Conservation (phyloP, 2,797 vertebrate species). For the Microcaecilia unicolor region DNA sequence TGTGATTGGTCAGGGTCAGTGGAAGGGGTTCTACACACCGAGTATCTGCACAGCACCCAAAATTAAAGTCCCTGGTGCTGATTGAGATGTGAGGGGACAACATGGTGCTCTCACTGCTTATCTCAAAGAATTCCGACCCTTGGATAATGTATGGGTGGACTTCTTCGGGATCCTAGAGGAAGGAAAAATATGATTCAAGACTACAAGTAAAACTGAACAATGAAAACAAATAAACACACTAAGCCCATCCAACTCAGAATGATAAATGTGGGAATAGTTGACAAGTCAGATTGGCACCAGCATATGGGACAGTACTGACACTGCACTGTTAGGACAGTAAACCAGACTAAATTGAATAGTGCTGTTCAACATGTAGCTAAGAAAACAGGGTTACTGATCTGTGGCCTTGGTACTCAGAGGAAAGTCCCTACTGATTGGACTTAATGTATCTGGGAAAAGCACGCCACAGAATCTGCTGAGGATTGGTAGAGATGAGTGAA, state of each 20-base stretch:
- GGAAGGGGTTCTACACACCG: conserved; percentile 20
- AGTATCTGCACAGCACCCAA: conserved; percentile 49
- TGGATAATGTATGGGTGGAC: conserved; percentile 21
- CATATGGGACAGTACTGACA: too few species aligned
- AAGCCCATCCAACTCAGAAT: neutral
- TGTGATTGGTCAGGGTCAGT: conserved; percentile 75
- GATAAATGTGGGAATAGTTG: neutral
- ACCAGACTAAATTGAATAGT: too few species aligned
- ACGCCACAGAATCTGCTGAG: too few species aligned
- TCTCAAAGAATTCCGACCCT: conserved; percentile 56
- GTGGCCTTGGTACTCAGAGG: too few species aligned
- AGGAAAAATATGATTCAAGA: too few species aligned
- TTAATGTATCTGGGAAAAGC: too few species aligned
- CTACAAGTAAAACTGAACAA: neutral
- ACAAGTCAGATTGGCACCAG: too few species aligned
- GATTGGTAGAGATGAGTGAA: too few species aligned
- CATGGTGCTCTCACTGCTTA: conserved; percentile 13
- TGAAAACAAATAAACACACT: neutral
- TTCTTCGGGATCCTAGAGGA: conserved; percentile 26
- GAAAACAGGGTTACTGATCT: too few species aligned
- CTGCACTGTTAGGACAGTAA: too few species aligned
- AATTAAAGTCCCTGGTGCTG: conserved; percentile 63
- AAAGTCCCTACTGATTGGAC: too few species aligned
- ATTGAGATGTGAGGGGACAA: conserved; percentile 57
- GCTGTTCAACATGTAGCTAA: too few species aligned